A percentile compares a stretch with the other conserved stretches of the same genome.
phyloP scores from a whole-genome alignment of 2,888 invertebrate genomes.

The Dryococelus australis region DNA sequence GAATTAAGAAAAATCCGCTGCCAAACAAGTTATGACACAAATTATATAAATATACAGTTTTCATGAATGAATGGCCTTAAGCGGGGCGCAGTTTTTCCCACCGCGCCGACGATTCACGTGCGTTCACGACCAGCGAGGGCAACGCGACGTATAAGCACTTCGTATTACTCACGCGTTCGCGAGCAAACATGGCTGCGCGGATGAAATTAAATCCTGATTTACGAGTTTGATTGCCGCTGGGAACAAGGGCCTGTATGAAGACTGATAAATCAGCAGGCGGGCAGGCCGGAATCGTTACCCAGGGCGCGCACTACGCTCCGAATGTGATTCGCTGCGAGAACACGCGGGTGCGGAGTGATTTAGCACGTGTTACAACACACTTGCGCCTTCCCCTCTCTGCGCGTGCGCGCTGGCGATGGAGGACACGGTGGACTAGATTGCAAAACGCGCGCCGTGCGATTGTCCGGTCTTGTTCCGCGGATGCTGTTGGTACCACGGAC shows the following conservation, averaged over 20 bases:
- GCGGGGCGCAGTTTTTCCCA: too few species aligned
- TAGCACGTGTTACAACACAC: neutral
- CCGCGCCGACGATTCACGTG: too few species aligned
- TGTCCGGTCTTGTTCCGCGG: neutral
- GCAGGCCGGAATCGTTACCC: neutral
- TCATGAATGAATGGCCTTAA: too few species aligned
- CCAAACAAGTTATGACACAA: too few species aligned
- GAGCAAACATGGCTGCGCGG: neutral
- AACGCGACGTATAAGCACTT: neutral
- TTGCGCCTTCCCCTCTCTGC: neutral
- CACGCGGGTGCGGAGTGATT: neutral
- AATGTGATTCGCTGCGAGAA: neutral
- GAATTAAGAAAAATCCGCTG: too few species aligned
- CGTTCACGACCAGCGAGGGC: neutral
- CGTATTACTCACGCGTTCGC: neutral
- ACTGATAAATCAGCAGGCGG: neutral
- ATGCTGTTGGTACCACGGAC: neutral
- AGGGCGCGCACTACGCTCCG: neutral
- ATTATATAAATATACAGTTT: too few species aligned
- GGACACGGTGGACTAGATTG: neutral
- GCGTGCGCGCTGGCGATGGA: neutral
- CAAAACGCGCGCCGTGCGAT: neutral
- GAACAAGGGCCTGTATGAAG: neutral
- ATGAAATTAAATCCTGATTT: constrained; percentile 16
- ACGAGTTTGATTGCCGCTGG: neutral